Conservation (phyloP, 2,888 invertebrate genomes). For the Trachelus iudaicus region DNA sequence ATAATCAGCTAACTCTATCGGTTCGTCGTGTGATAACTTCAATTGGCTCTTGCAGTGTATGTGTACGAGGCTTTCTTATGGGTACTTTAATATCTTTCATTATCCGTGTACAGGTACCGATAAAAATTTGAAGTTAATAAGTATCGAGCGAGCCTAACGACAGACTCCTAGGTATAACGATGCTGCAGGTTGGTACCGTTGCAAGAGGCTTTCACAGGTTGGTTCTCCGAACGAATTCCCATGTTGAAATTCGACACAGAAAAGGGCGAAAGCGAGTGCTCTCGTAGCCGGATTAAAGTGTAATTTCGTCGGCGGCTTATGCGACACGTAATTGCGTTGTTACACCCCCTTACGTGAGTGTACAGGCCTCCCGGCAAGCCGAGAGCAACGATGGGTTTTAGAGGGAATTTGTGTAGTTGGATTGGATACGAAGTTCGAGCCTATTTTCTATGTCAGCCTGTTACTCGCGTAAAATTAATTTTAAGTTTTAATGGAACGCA, state of each 20-base stretch:
- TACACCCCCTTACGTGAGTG: slow-evolving; percentile 46
- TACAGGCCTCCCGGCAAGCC: slow-evolving; percentile 29
- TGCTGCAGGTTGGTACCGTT: too few species aligned
- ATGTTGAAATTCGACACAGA: slow-evolving; percentile 10
- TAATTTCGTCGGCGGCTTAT: slow-evolving; percentile 59
- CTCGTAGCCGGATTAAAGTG: slow-evolving; percentile 50
- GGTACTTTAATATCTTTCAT: too few species aligned
- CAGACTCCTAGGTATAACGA: too few species aligned
- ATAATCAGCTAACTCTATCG: too few species aligned
- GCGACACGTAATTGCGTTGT: slow-evolving; percentile 61
- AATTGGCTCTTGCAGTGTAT: too few species aligned
- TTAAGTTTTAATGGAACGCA: slow-evolving; percentile 57
- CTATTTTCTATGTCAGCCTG: slow-evolving; percentile 41
- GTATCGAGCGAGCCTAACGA: too few species aligned
- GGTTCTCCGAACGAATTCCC: slow-evolving; percentile 2
- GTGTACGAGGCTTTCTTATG: too few species aligned
- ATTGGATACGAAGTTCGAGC: slow-evolving; percentile 54
- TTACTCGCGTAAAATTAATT: slow-evolving; percentile 51
- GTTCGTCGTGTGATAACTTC: too few species aligned
- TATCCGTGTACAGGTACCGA: too few species aligned
- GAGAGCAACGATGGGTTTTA: slow-evolving; percentile 40
- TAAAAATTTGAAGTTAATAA: too few species aligned
- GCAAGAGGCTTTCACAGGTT: too few species aligned
- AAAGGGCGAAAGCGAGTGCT: slow-evolving; percentile 19
- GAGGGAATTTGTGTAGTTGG: slow-evolving; percentile 56